Base-by-base conservation (phyloP, 2,797 vertebrate species). In the Atherinosoma microstoma region DNA sequence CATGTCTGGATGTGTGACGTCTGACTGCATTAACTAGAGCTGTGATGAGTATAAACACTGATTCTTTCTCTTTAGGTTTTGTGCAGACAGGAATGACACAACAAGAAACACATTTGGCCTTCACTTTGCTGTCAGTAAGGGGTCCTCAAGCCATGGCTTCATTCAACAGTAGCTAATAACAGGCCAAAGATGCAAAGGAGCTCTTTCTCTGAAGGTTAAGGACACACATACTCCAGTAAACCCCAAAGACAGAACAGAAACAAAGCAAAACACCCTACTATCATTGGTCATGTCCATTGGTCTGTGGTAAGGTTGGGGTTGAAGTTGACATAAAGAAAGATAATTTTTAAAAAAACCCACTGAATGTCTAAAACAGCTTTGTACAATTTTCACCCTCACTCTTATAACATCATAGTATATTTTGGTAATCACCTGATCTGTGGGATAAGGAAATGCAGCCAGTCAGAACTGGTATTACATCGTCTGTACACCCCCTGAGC, bases 161-260 rank as follows among this genome's bases (percentile, higher is more conserved):
- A 81, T 82, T 92, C 91, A 91, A 56, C 92, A 58, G 75, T 66
- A 63, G 71, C 75, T 92, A 87, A 91, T 92, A 79, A 91, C 84
- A 91, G 87, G 58, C 77, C 67, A 54, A 15, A 54, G 61, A 81
- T 64, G 60, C 57, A 53, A 70, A 79, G 13, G 38, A 54, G 49
- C 18, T 77, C 45, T 74, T 75, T 58, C 62, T 79, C 70, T 83
- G 76, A 81, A 76, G 68, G 62, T 61, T 53, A 12, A 74, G 64
- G 27, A 62, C 45, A 59, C 57, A 78, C 2, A 12, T 56, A 69
- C 11, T 9, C 24, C 47, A n/a, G 35, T 18, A 38, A 42, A 42
- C 6, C 5, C 15, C 16, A 10, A 27, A 51, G 15, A n/a, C 2
- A 35, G 27, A 20, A 29, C 27, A 16, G n/a, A 60, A 34, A 47